Base-by-base conservation (phyloP, 2,797 vertebrate species). In the Xiphophorus birchmanni region DNA sequence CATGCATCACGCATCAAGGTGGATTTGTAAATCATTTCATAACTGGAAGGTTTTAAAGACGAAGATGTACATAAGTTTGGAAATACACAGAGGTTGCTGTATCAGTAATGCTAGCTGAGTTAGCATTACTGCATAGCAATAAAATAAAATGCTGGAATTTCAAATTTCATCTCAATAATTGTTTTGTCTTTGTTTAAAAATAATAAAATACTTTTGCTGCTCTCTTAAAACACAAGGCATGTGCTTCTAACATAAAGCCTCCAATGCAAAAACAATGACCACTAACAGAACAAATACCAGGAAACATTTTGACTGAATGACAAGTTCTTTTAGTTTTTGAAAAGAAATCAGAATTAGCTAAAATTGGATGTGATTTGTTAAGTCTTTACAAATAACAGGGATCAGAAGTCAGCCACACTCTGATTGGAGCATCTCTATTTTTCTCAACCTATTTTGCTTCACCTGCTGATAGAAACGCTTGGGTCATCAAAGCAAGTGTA, bases 401-500 rank as follows among this genome's bases (percentile, higher is more conserved):
- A 44, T 71, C 11, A 13, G 26, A 71, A 45, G 44, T 44, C 40
- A 45, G 42, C 40, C 21, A n/a, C 21, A n/a, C 23, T 44, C 40
- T n/a, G 12, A 71, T 7, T 71, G 40, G 42, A 71, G 23, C 40
- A n/a, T 44, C 11, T 71, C 21, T 44, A 58, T 29, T 48, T 54
- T 79, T 47, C 45, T 52, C 21, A 74, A 73, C 44, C 18, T 9
- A 52, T 80, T 80, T 50, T 71, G 40, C 65, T 78, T 74, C 13
- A 74, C 60, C 0, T 42, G 44, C n/a, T 74, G 56, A 78, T 44
- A 15, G 15, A 75, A 37, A 77, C 58, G 63, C n/a, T 54, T 18
- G 45, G 69, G 50, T 75, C 74, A 69, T 35, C 18, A 9, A 48
- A 88, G 26, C 40, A 44, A 54, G 73, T 78, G 77, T 72, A 67